These are phyloP conservation scores for Cynodonichthys magdalenae DNA, from an alignment of 2,797 vertebrate genomes.

Conservation along the genomic window DNA sequence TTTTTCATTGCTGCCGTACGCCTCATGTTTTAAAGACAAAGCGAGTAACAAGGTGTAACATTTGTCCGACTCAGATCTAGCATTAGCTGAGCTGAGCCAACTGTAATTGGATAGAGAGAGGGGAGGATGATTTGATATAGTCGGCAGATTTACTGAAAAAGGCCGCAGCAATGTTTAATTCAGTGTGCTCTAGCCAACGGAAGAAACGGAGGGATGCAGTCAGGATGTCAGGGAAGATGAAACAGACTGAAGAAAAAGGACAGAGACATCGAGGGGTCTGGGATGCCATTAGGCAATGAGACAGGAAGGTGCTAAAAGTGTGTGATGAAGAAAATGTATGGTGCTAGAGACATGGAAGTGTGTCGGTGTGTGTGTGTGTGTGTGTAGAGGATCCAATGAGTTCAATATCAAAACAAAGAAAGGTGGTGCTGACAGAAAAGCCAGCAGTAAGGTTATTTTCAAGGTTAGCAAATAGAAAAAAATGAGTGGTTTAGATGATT, in stretches of 20 bases:
- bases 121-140: slow-evolving; percentile 72
- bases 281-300: slow-evolving; percentile 54
- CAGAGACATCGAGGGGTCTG: slow-evolving; percentile 48
- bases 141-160: slow-evolving; percentile 63
- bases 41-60: slow-evolving; percentile 66
- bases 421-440: slow-evolving; percentile 41
- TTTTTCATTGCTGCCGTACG: slow-evolving; percentile 30
- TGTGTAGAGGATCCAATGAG: slow-evolving; percentile 25
- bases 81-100: slow-evolving; percentile 72
- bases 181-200: slow-evolving; percentile 60
- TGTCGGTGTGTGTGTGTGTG: no score
- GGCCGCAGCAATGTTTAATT: slow-evolving; percentile 77
- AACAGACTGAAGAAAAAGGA: slow-evolving; percentile 58
- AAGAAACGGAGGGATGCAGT: slow-evolving; percentile 43
- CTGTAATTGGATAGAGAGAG: slow-evolving; percentile 77
- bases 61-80: slow-evolving; percentile 66
- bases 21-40: slow-evolving; percentile 54
- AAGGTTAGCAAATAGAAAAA: slow-evolving; percentile 63
- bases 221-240: slow-evolving; percentile 64
- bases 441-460: slow-evolving; percentile 67
- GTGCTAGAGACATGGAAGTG: slow-evolving; percentile 41
- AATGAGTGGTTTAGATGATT: slow-evolving; percentile 43
- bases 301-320: slow-evolving; percentile 63
- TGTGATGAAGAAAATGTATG: slow-evolving; percentile 48
- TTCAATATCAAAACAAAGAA: slow-evolving; percentile 51